Evolutionary conservation across 2,797 vertebrate species (phyloP).

Genomic region (Coregonus sp.): DNA sequence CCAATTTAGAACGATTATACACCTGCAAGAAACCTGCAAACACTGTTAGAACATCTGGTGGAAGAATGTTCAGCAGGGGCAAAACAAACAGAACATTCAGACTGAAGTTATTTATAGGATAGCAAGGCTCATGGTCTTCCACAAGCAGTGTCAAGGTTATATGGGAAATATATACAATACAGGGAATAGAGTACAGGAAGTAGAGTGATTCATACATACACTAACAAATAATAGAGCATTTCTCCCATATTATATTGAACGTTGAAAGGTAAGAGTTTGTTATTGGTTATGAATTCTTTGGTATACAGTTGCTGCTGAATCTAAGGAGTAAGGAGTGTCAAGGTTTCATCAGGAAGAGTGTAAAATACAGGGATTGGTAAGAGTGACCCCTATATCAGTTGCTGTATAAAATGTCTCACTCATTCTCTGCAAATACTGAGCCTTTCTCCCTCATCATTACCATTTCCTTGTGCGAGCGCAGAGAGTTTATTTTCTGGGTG

Average conservation of each 20-base stretch:
- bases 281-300: not conserved
- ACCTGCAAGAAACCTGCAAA: slow-evolving; percentile 42
- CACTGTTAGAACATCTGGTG: not conserved
- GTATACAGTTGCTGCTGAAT: not conserved
- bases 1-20: slow-evolving; percentile 40
- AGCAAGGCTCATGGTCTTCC: no score
- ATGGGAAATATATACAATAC: not conserved
- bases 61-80: not conserved
- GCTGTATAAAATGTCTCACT: not conserved
- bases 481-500: no score
- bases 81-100: not conserved
- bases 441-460: no score
- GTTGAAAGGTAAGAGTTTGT: not conserved
- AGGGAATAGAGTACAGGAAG: not conserved
- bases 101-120: not conserved
- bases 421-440: no score
- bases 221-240: not conserved
- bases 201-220: no score
- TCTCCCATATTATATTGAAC: not conserved
- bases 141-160: no score
- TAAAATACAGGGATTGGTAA: not conserved
- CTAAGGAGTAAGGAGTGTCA: no score
- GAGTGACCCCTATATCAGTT: not conserved
- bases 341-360: not conserved
- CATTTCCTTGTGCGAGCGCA: no score